Evolutionary conservation across 1,140 invertebrate genomes (phyloP), one percentile per base, ranked within the genome.

Genomic region (Chymomyza costata): DNA sequence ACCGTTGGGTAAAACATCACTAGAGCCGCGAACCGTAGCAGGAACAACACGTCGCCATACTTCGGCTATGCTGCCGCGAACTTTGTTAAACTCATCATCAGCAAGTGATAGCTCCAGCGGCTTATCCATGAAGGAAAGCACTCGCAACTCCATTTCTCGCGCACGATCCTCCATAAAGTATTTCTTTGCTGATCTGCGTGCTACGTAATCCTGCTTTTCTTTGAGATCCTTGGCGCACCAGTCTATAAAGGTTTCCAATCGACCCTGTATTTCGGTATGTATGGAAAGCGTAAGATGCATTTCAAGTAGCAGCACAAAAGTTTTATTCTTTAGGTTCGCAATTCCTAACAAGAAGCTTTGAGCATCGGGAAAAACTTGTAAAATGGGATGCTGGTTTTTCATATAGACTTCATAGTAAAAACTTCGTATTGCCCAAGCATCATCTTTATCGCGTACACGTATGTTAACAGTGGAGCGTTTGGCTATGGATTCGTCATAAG

Each of bases 111-210:
- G 17, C 3, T 59, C 46, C 7, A 85, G 63, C 8, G 83, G 73
- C 11, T 50, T 32, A 0, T 63, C 45, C 0, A 83, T 37, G 14
- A 65, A 69, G 1, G 60, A 40, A 0, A 47, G 38, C 0, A 68
- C 62, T 10, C 54, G 47, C 0, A 35, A 6, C 13, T 78, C 67
- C 65, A 85, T 68, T 32, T 82, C 71, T 1, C 37, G 35, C 6
- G 81, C 83, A 0, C 83, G 82, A 44, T 65, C 67, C 18, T 73
- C 66, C 82, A 85, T 85, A 16, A 85, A 85, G 44, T 65, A 83
- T 17, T 83, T 67, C 40, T 83, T 84, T 1, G 82, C 73, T 17
- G 82, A 85, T 41, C 82, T 83, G 16, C 73, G 64, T 0, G 65
- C 60, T 3, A 84, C 83, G 31, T 73, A 85, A 5, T 82, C 80